Base-by-base conservation (phyloP, 64 coral and sea anemone species). In the Porites lutea region DNA sequence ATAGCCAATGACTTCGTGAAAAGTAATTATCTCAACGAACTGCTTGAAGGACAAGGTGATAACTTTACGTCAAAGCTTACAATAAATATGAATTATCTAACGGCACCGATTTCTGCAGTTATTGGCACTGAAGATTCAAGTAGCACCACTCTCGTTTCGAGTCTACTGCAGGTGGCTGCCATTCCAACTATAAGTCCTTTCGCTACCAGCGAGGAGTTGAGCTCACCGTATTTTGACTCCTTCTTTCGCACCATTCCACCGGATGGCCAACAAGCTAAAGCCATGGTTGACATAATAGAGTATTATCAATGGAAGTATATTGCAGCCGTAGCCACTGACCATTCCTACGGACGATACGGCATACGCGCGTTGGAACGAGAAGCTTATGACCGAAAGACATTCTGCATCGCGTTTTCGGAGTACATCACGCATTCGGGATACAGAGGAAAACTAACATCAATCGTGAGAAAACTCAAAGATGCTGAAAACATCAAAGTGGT, bases 251-350 rank as follows among this genome's bases (percentile, higher is more conserved):
- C 92, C 14, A 55, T 94, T 22, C 87, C 92, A 14, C 86, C 92
- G 6, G 92, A 94, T 13, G 11, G 77, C 19, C 65, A 89, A 44
- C 92, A 94, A 70, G 92, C 92, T 16, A 89, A 75, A 65, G 92
- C 87, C 12, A 86, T 94, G 10, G 65, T 63, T 13, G 86, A 89
- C 52, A 55, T 89, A 18, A 89, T 94, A 43, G 86, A 94, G 16
- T 64, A 94, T 55, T 94, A 89, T 48, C 76, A 83, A 19, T 94
- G 92, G 92, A 89, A 80, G 43, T 94, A 94, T 54, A 85, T 94
- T 50, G 52, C 43, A 4, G 78, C 72, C 6, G 20, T 94, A 7
- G 92, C 75, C 23, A 52, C 74, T 13, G 92, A 94, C 19, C 83
- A 51, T 6, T 94, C 92, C 19, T 89, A 94, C 53, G 92, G 92